A percentile compares a stretch with the other conserved stretches of the same genome.
phyloP scores from a whole-genome alignment of 2,797 vertebrate genomes.

The Pyrrhura leucotis region DNA sequence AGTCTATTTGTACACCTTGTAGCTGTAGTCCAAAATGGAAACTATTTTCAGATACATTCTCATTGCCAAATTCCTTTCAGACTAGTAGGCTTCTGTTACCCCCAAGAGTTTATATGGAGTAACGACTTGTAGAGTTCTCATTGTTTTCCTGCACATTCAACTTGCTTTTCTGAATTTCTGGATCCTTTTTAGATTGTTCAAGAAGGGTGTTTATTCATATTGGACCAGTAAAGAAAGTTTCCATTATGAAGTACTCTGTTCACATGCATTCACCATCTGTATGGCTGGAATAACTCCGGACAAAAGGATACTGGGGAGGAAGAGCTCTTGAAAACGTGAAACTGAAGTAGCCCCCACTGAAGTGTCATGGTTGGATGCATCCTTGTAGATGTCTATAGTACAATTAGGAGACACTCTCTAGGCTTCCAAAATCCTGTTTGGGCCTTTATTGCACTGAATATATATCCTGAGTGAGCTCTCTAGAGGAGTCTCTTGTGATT shows the following conservation, averaged over 20 bases:
- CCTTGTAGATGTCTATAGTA: background rate
- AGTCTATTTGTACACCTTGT: background rate
- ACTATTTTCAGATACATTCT: background rate
- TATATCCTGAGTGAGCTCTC: background rate
- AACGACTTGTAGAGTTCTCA: background rate
- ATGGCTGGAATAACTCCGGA: background rate
- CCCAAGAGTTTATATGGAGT: background rate
- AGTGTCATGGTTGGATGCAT: background rate
- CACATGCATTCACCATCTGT: background rate
- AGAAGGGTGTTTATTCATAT: background rate
- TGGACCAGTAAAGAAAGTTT: background rate
- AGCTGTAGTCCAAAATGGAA: background rate
- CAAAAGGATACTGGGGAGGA: background rate
- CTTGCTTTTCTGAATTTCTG: background rate
- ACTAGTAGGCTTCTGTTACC: background rate
- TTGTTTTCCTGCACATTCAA: background rate
- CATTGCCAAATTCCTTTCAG: background rate
- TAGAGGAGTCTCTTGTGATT: background rate
- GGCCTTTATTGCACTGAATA: background rate
- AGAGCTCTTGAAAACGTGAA: background rate
- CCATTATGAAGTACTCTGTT: background rate
- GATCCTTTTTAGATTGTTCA: background rate
- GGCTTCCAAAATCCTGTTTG: background rate
- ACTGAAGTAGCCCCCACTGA: background rate
- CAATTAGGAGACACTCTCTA: background rate